Evolutionary conservation across 2,888 invertebrate genomes (phyloP), one percentile per base, ranked within the genome.

Genomic region (Rotaria sp.): DNA sequence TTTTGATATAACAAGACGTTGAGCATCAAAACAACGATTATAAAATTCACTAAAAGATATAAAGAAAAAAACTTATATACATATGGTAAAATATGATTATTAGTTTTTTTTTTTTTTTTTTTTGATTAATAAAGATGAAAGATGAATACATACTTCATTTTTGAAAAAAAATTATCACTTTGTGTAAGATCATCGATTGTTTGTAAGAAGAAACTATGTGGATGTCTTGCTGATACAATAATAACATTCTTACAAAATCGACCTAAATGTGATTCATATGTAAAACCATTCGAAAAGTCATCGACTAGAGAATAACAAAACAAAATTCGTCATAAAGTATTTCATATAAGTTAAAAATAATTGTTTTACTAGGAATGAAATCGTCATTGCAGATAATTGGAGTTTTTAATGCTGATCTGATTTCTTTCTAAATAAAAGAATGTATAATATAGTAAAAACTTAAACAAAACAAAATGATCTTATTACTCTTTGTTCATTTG

Each of bases 1-100:
- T 80, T 80, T 80, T 26, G 41, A 45, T 45, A 80, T n/a, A 13
- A 15, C 45, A 26, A 80, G 45, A 35, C 67, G 67, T 67, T 67
- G 67, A 67, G 67, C 67, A 45, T 80, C 80, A 18, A 80, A 45
- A 80, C 80, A 45, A 21, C 45, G 41, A 80, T 80, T 80, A 26
- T 80, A 80, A n/a, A 45, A 80, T n/a, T 80, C 80, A 80, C 67
- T 67, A 67, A 38, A 67, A 67, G 2, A 5, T 18, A 35, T 13
- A 1, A 35, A 7, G 24, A 8, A 24, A 52, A 5, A 41, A 15
- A 8, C 13, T 45, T 45, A 11, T 45, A 4, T 50, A 18, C 15
- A 0, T 50, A 10, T 50, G 3, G 50, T 50, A 3, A 18, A 13
- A 15, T 18, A 50, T 18, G 50, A 50, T 11, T 8, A 45, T 8